These are phyloP conservation scores for Hylaeus anthracinus DNA, from an alignment of 1,140 invertebrate species.

Conservation along the genomic window DNA sequence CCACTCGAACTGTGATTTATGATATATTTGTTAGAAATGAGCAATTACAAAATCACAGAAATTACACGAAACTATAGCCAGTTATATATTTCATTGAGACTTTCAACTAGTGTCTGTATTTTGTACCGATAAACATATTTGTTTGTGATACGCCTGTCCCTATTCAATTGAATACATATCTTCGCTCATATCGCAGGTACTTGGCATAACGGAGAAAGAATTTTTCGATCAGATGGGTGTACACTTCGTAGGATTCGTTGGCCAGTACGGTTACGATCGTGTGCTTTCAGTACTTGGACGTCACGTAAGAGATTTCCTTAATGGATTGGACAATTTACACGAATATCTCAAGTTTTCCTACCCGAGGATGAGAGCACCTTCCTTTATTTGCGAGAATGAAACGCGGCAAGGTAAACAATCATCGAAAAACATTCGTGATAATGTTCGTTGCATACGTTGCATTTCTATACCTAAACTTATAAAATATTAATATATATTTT, in stretches of 20 bases:
- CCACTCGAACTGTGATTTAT: too few species aligned
- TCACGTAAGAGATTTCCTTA: conserved; percentile 97
- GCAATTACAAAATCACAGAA: too few species aligned
- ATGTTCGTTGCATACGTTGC: too few species aligned
- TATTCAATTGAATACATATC: conserved; percentile 22
- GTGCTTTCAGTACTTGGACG: conserved; percentile 94
- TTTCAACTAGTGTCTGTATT: too few species aligned
- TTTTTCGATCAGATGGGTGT: conserved; percentile 96
- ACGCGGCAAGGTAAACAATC: conserved; percentile 84
- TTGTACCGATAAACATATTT: not conserved
- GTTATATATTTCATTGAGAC: too few species aligned
- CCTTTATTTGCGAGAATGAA: conserved; percentile 98
- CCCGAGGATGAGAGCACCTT: conserved; percentile 94
- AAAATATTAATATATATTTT: too few species aligned
- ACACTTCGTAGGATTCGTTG: conserved; percentile 93
- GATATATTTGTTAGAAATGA: too few species aligned
- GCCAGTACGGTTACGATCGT: conserved; percentile 97
- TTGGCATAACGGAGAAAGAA: conserved; percentile 91
- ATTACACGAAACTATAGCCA: too few species aligned
- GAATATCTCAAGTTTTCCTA: conserved; percentile 99
- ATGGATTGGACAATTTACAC: conserved; percentile 97
- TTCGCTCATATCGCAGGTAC: conserved; percentile 82
- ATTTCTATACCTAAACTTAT: too few species aligned
- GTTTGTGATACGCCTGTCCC: not conserved
- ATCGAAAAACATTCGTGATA: not conserved